A percentile compares a stretch with the other conserved stretches of the same genome.
Evolutionary conservation across 1,140 invertebrate genomes (phyloP).

Genomic region (Bombus impatiens): DNA sequence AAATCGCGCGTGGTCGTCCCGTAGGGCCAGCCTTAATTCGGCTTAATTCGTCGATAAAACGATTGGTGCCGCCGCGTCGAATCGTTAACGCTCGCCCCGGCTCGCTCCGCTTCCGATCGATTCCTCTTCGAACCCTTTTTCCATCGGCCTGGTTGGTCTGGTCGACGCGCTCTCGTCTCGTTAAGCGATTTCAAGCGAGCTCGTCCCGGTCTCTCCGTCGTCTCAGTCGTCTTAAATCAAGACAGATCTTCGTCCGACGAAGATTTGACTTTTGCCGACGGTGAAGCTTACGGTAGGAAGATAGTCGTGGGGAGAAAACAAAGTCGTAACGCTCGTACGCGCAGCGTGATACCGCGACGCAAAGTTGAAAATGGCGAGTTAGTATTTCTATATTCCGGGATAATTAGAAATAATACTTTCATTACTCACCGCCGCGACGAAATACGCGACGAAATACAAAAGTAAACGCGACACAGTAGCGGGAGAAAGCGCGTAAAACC

Average conservation of each 20-base stretch:
- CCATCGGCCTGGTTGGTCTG: too few relatives aligned
- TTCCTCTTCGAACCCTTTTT: conserved; percentile 18
- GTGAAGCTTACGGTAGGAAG: background rate
- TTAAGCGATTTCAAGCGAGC: conserved; percentile 24
- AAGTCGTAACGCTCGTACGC: too few relatives aligned
- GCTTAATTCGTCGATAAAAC: conserved; percentile 59
- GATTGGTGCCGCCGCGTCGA: conserved; percentile 49
- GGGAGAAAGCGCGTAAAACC: conserved; percentile 41
- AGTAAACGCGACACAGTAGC: conserved; percentile 2
- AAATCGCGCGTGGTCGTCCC: conserved; percentile 47
- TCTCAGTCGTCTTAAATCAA: background rate
- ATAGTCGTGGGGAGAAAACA: background rate
- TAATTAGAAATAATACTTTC: conserved; percentile 66
- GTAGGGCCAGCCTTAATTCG: conserved; percentile 54
- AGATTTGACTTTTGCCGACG: background rate
- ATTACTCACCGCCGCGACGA: conserved; percentile 20
- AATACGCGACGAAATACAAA: conserved; percentile 9
- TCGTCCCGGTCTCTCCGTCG: too few relatives aligned
- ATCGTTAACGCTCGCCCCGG: conserved; percentile 48
- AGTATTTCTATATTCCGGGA: conserved; percentile 50
- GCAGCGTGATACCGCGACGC: background rate
- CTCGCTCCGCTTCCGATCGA: conserved; percentile 28
- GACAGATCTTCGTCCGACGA: background rate
- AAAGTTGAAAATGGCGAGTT: conserved; percentile 40
- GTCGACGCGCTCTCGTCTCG: background rate